Evolutionary conservation across 2,797 vertebrate species (phyloP).

Genomic region (Picus viridis): DNA sequence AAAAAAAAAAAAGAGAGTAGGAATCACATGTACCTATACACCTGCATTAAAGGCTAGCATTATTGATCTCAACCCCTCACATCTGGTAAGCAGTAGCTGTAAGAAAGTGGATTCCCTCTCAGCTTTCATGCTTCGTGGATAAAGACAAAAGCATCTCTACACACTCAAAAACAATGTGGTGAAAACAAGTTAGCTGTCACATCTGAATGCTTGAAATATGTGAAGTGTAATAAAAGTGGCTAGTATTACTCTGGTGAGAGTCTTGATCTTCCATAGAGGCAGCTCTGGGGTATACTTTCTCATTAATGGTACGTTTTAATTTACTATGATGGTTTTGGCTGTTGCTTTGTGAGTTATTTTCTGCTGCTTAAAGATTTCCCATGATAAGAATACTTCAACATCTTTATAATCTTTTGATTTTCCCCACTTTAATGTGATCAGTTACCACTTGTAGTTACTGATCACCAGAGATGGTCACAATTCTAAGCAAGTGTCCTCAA

Average conservation of each 20-base stretch:
- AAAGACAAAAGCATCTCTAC: neutral
- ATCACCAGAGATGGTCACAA: neutral
- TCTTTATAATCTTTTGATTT: neutral
- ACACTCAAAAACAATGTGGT: neutral
- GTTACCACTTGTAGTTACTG: neutral
- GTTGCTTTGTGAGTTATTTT: neutral
- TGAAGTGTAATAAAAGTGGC: neutral
- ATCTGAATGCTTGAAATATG: neutral
- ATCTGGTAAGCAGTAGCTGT: neutral
- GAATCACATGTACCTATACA: neutral
- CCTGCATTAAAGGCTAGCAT: neutral
- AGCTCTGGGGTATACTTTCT: neutral
- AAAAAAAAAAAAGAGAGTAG: neutral
- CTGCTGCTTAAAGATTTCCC: neutral
- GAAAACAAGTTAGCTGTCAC: neutral
- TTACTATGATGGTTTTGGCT: neutral
- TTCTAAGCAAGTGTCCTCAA: neutral
- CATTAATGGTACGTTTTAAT: neutral
- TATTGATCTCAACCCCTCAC: neutral
- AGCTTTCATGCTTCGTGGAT: neutral
- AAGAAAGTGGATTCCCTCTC: neutral
- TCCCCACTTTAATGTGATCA: neutral
- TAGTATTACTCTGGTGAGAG: neutral
- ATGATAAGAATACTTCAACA: neutral
- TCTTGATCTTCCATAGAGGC: conserved; percentile 4